These are phyloP conservation scores for Schrankia costaestrigalis DNA, from an alignment of 2,888 invertebrate species.

Conservation along the genomic window DNA sequence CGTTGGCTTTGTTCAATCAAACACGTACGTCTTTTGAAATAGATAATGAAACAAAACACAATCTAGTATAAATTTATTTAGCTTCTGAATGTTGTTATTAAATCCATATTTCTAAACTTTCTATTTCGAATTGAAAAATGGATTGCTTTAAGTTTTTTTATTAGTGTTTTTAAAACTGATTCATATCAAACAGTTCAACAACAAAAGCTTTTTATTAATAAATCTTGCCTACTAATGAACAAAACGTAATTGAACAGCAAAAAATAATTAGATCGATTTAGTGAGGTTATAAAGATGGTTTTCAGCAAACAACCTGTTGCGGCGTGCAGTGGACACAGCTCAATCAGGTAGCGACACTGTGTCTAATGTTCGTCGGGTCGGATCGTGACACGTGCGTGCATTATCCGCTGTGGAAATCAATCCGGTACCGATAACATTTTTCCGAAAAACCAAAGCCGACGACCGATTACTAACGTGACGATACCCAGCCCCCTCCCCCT, in stretches of 20 bases:
- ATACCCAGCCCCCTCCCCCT: too few species aligned
- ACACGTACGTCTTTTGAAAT: constrained; percentile 1
- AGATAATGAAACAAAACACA: too few species aligned
- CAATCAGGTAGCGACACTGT: constrained; percentile 52
- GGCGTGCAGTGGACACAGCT: constrained; percentile 34
- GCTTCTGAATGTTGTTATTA: too few species aligned
- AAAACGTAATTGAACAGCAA: constrained; percentile 24
- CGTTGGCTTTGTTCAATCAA: constrained; percentile 14
- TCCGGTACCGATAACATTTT: constrained; percentile 59
- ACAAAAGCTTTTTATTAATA: too few species aligned
- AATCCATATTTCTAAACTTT: too few species aligned
- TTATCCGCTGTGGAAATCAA: constrained; percentile 77
- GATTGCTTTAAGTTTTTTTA: too few species aligned
- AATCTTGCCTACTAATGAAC: constrained; percentile 16
- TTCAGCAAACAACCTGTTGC: constrained; percentile 47
- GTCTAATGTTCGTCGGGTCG: constrained; percentile 50
- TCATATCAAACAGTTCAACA: too few species aligned
- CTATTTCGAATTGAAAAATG: too few species aligned
- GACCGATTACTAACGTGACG: constrained; percentile 63
- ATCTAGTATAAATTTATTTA: too few species aligned
- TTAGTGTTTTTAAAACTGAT: too few species aligned
- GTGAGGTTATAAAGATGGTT: constrained; percentile 21
- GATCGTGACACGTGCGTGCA: constrained; percentile 69
- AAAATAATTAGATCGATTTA: constrained; percentile 9
- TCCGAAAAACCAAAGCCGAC: constrained; percentile 62